Percentiles rank a stretch among this genome's conserved stretches.
Evolutionary conservation across 2,797 vertebrate species (phyloP).

Genomic region (Aratinga solstitialis): DNA sequence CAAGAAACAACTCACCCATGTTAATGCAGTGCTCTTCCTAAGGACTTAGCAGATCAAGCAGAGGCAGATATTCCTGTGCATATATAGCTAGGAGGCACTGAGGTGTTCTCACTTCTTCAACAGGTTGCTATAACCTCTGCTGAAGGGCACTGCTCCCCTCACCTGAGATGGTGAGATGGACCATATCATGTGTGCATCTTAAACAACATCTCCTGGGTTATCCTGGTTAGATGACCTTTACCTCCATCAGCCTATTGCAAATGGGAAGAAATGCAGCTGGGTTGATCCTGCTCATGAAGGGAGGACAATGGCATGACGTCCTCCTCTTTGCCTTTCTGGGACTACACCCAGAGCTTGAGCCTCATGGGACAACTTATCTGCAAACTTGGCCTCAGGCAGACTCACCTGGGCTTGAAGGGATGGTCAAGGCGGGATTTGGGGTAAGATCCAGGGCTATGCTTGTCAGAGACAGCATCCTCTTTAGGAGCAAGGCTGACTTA

Average conservation of each 20-base stretch:
- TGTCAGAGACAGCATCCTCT: background rate
- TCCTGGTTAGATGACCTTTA: background rate
- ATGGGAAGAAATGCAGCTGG: background rate
- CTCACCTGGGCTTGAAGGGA: background rate
- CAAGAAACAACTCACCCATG: background rate
- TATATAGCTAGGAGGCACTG: background rate
- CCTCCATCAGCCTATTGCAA: background rate
- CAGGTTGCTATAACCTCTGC: background rate
- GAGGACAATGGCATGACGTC: background rate
- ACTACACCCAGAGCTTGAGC: background rate
- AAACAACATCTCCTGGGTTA: background rate
- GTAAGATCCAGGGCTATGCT: background rate
- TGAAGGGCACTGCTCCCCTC: background rate
- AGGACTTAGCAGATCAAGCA: background rate
- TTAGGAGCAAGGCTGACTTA: background rate
- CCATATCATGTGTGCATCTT: rapidly evolving
- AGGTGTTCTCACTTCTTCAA: background rate
- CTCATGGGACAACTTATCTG: background rate
- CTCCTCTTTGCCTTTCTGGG: background rate
- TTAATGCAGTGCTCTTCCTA: background rate
- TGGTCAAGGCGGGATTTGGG: background rate
- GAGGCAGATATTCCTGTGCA: background rate
- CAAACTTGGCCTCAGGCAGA: background rate
- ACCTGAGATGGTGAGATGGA: background rate
- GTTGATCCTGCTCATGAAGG: background rate